phyloP scores from a whole-genome alignment of 2,113 vertebrate species.

The Indri indri region DNA sequence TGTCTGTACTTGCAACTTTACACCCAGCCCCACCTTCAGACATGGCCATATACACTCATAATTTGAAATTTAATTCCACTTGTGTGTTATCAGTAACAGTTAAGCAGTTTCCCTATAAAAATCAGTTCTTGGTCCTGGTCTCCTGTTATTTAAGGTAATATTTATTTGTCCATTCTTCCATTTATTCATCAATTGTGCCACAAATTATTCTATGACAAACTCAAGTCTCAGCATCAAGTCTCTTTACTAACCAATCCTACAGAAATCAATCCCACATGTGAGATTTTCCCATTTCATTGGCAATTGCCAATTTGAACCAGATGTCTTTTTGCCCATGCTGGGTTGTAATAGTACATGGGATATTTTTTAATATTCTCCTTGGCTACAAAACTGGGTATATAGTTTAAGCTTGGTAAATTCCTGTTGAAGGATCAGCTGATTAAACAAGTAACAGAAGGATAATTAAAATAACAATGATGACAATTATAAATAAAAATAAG shows the following conservation, averaged over 20 bases:
- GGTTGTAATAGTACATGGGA: not conserved
- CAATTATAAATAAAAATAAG: not conserved
- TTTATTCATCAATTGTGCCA: not conserved
- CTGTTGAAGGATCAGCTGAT: not conserved
- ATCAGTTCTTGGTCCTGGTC: not conserved
- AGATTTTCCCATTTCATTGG: not conserved
- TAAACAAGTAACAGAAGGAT: not conserved
- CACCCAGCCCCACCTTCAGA: not conserved
- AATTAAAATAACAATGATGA: not conserved
- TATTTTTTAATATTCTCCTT: not conserved
- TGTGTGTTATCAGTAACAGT: not conserved
- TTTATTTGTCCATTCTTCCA: not conserved
- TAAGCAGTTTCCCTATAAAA: not conserved
- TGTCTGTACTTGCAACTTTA: accelerated
- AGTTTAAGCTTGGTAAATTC: not conserved
- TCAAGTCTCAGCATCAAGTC: not conserved
- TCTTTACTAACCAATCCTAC: not conserved
- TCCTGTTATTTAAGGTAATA: not conserved
- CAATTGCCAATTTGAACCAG: not conserved
- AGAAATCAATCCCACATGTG: not conserved
- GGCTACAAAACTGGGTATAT: not conserved
- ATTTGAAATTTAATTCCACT: not conserved
- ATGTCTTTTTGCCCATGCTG: not conserved
- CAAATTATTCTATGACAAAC: not conserved
- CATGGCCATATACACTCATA: not conserved